Base-by-base conservation (phyloP, 2,113 vertebrate species). In the Mugil cephalus region DNA sequence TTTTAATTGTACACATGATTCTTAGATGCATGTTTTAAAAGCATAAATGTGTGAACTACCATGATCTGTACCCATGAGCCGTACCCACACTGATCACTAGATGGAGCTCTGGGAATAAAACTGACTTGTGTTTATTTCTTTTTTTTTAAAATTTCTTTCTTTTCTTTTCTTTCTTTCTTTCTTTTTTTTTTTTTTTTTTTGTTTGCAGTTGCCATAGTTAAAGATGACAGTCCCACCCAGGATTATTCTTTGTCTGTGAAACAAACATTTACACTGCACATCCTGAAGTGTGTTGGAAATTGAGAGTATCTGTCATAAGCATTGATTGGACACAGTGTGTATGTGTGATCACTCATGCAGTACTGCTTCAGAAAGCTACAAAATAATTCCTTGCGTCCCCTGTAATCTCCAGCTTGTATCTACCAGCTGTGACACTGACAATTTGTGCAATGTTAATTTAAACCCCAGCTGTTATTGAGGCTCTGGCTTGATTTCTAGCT, bases 391-490 rank as follows among this genome's bases (percentile, higher is more conserved):
- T 55, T 38, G 73, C 40, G 59, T 67, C 38, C 45, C 82, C 63
- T 83, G 52, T 66, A 59, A 40, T 69, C 53, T 51, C 73, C 71
- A 75, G 81, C 78, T 91, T 89, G 71, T 91, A 83, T 86, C 45
- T 19, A 54, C 30, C 71, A 77, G 79, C 68, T 69, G 74, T 80
- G 79, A 87, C 66, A 78, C 72, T 80, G 80, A 90, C 71, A 53
- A 47, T 72, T 72, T 91, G 88, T 93, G 84, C 90, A 89, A 91
- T 92, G 78, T 79, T 91, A 69, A 93, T 84, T 91, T 90, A 88
- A 84, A 74, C 63, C 84, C 67, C 78, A 84, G 88, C 81, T 79
- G 76, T 87, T 83, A 68, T 79, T 78, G 84, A 89, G 81, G 82
- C 73, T 88, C 77, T 90, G 75, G 87, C 84, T 88, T 91, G 75